A percentile compares a stretch with the other conserved stretches of the same genome.
phyloP scores from a whole-genome alignment of 2,113 vertebrate genomes.

The Poeciliopsis prolifica region DNA sequence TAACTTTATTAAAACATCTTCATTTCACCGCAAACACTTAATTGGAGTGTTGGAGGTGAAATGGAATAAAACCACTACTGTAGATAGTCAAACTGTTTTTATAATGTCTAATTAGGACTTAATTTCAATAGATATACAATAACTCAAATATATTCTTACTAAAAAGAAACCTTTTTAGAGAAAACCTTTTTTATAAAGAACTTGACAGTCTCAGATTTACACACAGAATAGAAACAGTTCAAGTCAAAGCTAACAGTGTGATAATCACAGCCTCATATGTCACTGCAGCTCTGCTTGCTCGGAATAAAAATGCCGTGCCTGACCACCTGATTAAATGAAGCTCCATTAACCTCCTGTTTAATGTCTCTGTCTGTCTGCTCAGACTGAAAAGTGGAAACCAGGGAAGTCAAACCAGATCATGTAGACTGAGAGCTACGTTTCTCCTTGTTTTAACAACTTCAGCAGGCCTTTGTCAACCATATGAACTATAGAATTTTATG shows the following conservation, averaged over 20 bases:
- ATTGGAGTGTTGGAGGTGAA: background rate
- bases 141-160: background rate
- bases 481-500: no score
- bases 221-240: no score
- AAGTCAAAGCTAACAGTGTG: background rate
- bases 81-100: background rate
- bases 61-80: background rate
- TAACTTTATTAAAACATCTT: background rate
- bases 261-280: background rate
- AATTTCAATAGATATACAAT: background rate
- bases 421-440: background rate
- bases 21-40: no score
- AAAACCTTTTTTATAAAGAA: background rate
- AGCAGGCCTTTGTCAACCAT: background rate
- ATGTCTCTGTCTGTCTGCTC: background rate
- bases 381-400: background rate
- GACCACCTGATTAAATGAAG: background rate
- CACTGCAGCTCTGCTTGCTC: background rate
- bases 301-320: background rate
- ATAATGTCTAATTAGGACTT: background rate
- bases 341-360: slow-evolving; percentile 3
- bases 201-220: background rate
- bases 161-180: background rate
- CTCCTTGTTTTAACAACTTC: background rate
- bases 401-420: background rate